phyloP scores from a whole-genome alignment of 2,888 invertebrate species.

The Orthosia gothica region DNA sequence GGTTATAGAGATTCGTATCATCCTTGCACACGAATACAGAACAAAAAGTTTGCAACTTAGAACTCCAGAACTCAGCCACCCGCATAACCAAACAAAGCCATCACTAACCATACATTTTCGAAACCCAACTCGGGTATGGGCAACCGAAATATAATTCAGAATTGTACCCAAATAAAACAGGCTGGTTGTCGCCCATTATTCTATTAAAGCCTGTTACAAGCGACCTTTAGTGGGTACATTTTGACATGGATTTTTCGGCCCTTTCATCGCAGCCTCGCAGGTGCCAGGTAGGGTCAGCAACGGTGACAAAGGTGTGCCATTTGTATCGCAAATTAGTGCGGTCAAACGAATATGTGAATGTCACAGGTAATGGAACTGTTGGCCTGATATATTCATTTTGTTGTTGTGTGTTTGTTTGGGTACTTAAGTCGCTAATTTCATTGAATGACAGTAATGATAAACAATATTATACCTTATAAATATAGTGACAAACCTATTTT shows the following conservation, averaged over 20 bases:
- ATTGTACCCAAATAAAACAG: conserved; percentile 60
- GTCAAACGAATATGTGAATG: conserved; percentile 63
- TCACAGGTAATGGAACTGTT: conserved; percentile 53
- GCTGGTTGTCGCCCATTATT: conserved; percentile 58
- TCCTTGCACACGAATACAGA: background rate
- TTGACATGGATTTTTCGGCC: conserved; percentile 61
- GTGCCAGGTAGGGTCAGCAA: conserved; percentile 62
- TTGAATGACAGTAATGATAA: background rate
- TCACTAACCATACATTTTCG: conserved; percentile 34
- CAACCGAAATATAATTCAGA: conserved; percentile 49
- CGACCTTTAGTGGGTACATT: conserved; percentile 57
- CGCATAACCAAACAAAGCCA: conserved; percentile 10
- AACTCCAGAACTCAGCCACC: background rate
- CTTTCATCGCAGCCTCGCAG: conserved; percentile 63
- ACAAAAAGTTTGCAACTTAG: background rate
- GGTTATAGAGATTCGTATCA: background rate
- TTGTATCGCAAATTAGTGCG: conserved; percentile 76
- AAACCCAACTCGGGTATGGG: conserved; percentile 3
- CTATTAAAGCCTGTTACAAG: conserved; percentile 59
- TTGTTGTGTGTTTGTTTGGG: background rate
- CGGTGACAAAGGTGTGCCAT: conserved; percentile 73
- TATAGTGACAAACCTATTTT: too few species aligned
- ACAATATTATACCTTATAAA: too few species aligned
- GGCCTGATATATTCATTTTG: conserved; percentile 31
- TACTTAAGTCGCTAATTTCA: background rate